Conservation (phyloP, 2,888 invertebrate genomes). For the Bembecia ichneumoniformis region DNA sequence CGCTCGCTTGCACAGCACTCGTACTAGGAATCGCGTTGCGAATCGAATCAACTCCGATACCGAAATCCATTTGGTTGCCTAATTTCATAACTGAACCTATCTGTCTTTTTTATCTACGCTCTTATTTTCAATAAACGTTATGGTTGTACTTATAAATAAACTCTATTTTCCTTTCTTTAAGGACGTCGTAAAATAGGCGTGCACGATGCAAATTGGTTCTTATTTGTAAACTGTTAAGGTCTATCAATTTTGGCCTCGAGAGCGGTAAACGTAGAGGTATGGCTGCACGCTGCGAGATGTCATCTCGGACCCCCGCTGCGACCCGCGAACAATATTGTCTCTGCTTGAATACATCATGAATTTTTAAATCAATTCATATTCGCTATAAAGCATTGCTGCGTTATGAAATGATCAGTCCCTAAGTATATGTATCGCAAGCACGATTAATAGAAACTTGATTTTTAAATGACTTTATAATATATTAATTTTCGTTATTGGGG, state of each 20-base stretch:
- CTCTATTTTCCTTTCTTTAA: slow-evolving; percentile 27
- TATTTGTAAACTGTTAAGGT: slow-evolving; percentile 20
- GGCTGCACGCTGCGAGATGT: slow-evolving; percentile 68
- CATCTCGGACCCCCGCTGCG: slow-evolving; percentile 65
- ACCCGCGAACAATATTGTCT: slow-evolving; percentile 69
- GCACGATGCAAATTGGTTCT: slow-evolving; percentile 21
- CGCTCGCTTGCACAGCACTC: slow-evolving; percentile 25
- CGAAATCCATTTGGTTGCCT: slow-evolving; percentile 60
- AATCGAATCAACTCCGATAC: slow-evolving; percentile 58
- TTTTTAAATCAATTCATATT: slow-evolving; percentile 66
- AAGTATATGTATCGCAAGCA: no score
- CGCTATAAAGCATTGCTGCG: slow-evolving; percentile 16
- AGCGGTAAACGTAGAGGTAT: slow-evolving; percentile 41
- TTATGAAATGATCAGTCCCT: slow-evolving; percentile 21
- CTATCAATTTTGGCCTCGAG: slow-evolving; percentile 13
- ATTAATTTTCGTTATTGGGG: no score
- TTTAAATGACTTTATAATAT: no score
- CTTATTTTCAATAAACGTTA: slow-evolving; percentile 58
- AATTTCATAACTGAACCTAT: slow-evolving; percentile 61
- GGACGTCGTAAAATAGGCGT: slow-evolving; percentile 11
- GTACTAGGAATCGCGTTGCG: slow-evolving; percentile 30
- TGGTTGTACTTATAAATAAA: slow-evolving; percentile 34
- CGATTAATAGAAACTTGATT: no score
- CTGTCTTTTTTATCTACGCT: slow-evolving; percentile 55
- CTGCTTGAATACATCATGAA: slow-evolving; percentile 60